Conservation (phyloP, 2,888 invertebrate genomes). For the Tenodera sinensis region DNA sequence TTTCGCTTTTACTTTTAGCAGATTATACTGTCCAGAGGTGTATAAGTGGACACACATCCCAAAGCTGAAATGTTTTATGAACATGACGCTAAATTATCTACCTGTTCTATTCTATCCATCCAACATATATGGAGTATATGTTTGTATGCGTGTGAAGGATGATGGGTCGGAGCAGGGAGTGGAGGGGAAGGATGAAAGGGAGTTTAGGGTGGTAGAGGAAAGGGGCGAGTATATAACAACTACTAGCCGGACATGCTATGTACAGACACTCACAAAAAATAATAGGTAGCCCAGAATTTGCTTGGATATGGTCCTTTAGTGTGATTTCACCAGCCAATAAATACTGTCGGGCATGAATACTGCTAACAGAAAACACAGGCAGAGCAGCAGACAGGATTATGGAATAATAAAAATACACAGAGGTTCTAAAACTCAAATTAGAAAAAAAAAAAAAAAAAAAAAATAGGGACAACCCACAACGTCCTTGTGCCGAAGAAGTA, state of each 20-base stretch:
- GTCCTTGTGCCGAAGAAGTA: neutral
- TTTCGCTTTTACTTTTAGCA: neutral
- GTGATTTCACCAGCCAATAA: neutral
- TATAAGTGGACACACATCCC: slow-evolving; percentile 3
- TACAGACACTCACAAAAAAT: slow-evolving; percentile 8
- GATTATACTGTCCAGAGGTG: neutral
- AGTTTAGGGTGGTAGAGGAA: neutral
- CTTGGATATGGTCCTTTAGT: neutral
- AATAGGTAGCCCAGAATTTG: neutral
- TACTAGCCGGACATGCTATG: slow-evolving; percentile 12
- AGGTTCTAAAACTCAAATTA: neutral
- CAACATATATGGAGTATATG: slow-evolving; percentile 4
- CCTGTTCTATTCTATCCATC: slow-evolving; percentile 22
- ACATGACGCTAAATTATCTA: slow-evolving; percentile 23
- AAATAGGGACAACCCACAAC: neutral
- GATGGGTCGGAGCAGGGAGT: slow-evolving; percentile 9
- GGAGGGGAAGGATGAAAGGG: neutral
- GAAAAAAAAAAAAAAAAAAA: neutral
- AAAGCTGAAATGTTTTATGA: slow-evolving; percentile 15
- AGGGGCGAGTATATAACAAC: slow-evolving; percentile 4
- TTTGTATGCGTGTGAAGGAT: slow-evolving; percentile 24
- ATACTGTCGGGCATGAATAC: neutral
- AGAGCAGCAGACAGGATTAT: neutral
- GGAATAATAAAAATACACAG: neutral
- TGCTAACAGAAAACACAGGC: neutral